A percentile compares a stretch with the other conserved stretches of the same genome.
Evolutionary conservation across 23 tunicate genomes (phyloP).

Genomic region (Styela plicata): DNA sequence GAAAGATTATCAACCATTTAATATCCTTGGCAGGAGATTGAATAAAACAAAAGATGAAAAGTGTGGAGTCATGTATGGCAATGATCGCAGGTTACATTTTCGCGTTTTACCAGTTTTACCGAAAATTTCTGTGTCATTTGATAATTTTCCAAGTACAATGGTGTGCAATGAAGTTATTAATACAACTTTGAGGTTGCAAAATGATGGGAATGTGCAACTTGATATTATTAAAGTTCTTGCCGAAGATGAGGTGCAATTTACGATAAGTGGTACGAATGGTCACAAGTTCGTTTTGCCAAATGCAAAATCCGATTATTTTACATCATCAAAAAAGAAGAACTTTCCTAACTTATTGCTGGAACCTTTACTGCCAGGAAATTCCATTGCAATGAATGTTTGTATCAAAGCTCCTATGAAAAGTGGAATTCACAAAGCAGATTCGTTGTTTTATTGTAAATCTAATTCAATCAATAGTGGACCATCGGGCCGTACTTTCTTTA

Average conservation of each 20-base stretch:
- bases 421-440: neutral
- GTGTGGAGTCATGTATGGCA: constrained; percentile 39
- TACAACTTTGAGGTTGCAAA: constrained; percentile 31
- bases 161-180: constrained; percentile 48
- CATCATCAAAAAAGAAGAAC: neutral
- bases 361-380: neutral
- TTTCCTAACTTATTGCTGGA: neutral
- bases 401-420: neutral
- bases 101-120: constrained; percentile 55
- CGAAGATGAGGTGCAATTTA: constrained; percentile 20
- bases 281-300: neutral
- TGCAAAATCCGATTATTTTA: constrained; percentile 5
- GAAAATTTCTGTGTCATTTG: constrained; percentile 23
- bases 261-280: constrained; percentile 25
- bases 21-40: constrained; percentile 15
- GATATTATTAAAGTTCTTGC: constrained; percentile 49
- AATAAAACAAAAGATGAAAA: constrained; percentile 16
- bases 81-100: constrained; percentile 22
- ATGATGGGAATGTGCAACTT: constrained; percentile 40
- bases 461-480: neutral
- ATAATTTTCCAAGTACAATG: constrained; percentile 36
- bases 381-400: neutral
- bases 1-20: constrained; percentile 15
- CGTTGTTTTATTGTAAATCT: neutral
- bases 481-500: neutral